Evolutionary conservation across 2,113 vertebrate species (phyloP).

Genomic region (Bubalus kerabau): DNA sequence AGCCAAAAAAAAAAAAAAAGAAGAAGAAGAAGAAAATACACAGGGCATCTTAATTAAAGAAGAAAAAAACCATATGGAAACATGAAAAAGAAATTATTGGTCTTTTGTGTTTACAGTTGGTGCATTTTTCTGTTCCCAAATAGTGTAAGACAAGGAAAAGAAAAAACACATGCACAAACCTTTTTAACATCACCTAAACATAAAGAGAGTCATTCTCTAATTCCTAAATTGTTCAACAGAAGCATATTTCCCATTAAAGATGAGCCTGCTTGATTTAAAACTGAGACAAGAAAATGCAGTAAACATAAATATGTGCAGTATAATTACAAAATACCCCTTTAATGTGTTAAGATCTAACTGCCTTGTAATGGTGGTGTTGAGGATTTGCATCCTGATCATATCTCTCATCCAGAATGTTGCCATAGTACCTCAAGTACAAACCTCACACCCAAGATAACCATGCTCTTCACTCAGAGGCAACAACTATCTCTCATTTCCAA

Average conservation of each 20-base stretch:
- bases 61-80: neutral
- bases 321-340: slow-evolving; percentile 53
- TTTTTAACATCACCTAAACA: slow-evolving; percentile 26
- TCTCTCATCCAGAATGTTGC: slow-evolving; percentile 25
- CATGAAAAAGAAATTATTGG: neutral
- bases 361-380: slow-evolving; percentile 33
- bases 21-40: neutral
- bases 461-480: neutral
- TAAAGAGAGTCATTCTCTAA: slow-evolving; percentile 36
- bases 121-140: slow-evolving; percentile 49
- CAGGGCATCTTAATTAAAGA: neutral
- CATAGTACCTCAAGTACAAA: neutral
- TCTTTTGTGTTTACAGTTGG: slow-evolving; percentile 35
- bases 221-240: slow-evolving; percentile 1
- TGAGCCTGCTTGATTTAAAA: slow-evolving; percentile 37
- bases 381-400: slow-evolving; percentile 46
- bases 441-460: neutral
- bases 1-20: neutral
- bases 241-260: slow-evolving; percentile 47
- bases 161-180: neutral
- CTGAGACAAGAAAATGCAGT: slow-evolving; percentile 24
- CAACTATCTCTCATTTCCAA: neutral
- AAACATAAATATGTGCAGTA: slow-evolving; percentile 41
- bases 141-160: neutral
- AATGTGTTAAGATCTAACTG: slow-evolving; percentile 48